Conservation (phyloP, 2,888 invertebrate species). For the Julus scandinavius region DNA sequence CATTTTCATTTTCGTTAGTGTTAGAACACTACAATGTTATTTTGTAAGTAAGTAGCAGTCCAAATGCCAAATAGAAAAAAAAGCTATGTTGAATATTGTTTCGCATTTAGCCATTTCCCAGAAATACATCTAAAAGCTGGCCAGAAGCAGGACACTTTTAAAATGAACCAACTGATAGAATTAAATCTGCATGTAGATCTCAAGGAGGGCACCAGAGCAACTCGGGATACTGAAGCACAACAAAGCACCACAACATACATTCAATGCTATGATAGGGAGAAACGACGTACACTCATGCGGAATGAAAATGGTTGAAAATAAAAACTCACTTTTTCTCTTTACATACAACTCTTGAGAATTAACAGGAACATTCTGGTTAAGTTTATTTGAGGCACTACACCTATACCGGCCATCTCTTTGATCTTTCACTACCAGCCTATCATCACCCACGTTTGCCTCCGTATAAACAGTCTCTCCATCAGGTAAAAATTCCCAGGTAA, state of each 20-base stretch:
- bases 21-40: neutral
- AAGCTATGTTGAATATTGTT: neutral
- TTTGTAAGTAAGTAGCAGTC: neutral
- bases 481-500: conserved; percentile 12
- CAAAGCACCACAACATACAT: conserved; percentile 44
- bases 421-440: neutral
- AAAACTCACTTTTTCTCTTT: conserved; percentile 44
- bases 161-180: neutral
- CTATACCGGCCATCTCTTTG: conserved; percentile 26
- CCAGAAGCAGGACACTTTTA: conserved; percentile 40
- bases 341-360: neutral
- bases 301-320: conserved; percentile 39
- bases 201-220: conserved; percentile 27
- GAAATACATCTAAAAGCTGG: conserved; percentile 52
- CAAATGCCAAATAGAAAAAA: conserved; percentile 7
- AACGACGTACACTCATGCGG: conserved; percentile 3
- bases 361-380: neutral
- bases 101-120: conserved; percentile 47
- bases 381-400: neutral
- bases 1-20: neutral
- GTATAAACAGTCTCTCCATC: neutral
- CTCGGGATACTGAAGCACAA: conserved; percentile 44
- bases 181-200: neutral
- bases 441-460: too few relatives aligned
- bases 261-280: neutral